Evolutionary conservation across 2,888 invertebrate genomes (phyloP), one percentile per base, ranked within the genome.

Genomic region (Antitype chi): DNA sequence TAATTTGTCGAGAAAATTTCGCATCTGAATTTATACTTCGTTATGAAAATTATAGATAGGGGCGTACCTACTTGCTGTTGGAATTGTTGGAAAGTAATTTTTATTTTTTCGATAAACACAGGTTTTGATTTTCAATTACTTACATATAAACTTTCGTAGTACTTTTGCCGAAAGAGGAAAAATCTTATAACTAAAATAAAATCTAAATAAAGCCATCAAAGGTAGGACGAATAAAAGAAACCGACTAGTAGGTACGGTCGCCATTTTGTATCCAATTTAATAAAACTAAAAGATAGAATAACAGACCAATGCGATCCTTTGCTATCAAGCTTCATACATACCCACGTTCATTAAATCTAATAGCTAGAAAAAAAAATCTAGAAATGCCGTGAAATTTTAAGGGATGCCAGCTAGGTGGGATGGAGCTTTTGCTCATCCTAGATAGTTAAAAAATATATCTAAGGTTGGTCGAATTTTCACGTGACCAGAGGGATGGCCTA

Each of bases 321-420:
- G 71, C 55, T 74, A 72, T 72, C 23, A 53, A 59, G 55, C 43
- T 69, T 70, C 62, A 72, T 74, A 69, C 59, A 79, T 80, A n/a
- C n/a, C n/a, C n/a, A 66, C 66, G 64, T 74, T 80, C 62, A 70
- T 87, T 67, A 74, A 86, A 84, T 43, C 17, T 38, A 79, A 87
- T 79, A 28, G 28, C 1, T 73, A 59, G 13, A 69, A 74, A 69
- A 85, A 82, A 83, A 55, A 74, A 11, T 7, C n/a, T 28, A 57
- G 15, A 67, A 68, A 52, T 15, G 5, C 17, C 5, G 55, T 63
- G 63, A 70, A 70, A 63, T 79, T 74, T 66, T 75, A 72, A 75
- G 47, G 73, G 53, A 70, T 59, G 49, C 0, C 38, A 62, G 60
- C 49, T 64, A 70, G 20, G 73, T 71, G 20, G 63, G 53, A 53